Percentiles rank a stretch among this genome's conserved stretches.
phyloP scores from a whole-genome alignment of 2,888 invertebrate genomes.

The Philonicus albiceps region DNA sequence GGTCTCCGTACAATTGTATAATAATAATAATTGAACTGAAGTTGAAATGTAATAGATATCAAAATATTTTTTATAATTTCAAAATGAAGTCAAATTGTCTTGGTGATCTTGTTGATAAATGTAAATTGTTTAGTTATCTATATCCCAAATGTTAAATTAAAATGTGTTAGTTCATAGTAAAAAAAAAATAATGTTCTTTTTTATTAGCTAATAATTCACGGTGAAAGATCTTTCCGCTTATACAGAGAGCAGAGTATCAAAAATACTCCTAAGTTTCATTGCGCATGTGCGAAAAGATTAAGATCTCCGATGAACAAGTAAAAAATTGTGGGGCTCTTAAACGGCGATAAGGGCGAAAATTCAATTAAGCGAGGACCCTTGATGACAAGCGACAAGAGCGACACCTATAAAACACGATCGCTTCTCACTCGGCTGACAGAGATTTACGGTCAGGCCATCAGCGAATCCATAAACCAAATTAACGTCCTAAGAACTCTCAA shows the following conservation, averaged over 20 bases:
- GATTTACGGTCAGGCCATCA: constrained; percentile 28
- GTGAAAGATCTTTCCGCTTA: neutral
- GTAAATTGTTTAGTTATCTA: too few species aligned
- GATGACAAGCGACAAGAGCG: constrained; percentile 36
- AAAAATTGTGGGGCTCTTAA: constrained; percentile 16
- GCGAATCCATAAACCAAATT: constrained; percentile 40
- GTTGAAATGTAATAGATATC: too few species aligned
- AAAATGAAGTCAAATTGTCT: too few species aligned
- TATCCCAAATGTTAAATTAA: too few species aligned
- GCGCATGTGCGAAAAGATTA: neutral
- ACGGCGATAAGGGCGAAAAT: constrained; percentile 8
- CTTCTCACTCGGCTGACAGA: constrained; percentile 31
- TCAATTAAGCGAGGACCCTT: constrained; percentile 30
- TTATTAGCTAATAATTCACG: neutral
- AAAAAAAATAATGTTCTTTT: neutral
- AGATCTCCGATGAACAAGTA: neutral
- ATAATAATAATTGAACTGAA: too few species aligned
- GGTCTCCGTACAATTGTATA: too few species aligned
- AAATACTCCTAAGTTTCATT: neutral
- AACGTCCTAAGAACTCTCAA: constrained; percentile 38
- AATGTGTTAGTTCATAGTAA: too few species aligned
- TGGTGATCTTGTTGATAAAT: too few species aligned
- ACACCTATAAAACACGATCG: constrained; percentile 42
- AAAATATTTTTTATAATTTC: too few species aligned
- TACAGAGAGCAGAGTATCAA: neutral